Percentiles rank a stretch among this genome's conserved stretches.
phyloP scores from a whole-genome alignment of 2,888 invertebrate genomes.

The Lucinisca nassula region DNA sequence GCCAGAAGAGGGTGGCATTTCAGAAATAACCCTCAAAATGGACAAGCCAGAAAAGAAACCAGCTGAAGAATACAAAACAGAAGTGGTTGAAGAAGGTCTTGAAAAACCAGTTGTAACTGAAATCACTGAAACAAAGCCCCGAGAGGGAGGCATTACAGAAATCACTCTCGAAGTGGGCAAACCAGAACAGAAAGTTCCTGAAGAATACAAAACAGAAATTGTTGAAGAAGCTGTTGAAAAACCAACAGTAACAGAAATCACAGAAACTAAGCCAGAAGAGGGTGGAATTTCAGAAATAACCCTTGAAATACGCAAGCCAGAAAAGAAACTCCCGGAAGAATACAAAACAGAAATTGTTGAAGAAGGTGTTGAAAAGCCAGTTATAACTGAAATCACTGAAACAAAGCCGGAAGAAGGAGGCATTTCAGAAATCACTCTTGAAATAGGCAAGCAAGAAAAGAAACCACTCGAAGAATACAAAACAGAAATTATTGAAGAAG shows the following conservation, averaged over 20 bases:
- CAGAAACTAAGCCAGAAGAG: slow-evolving; percentile 39
- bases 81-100: slow-evolving; percentile 24
- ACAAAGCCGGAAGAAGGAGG: slow-evolving; percentile 34
- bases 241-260: slow-evolving; percentile 67
- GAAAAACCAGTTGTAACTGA: slow-evolving; percentile 52
- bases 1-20: slow-evolving; percentile 49
- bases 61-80: slow-evolving; percentile 15
- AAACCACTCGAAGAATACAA: slow-evolving; percentile 37
- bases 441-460: slow-evolving; percentile 36
- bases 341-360: slow-evolving; percentile 48
- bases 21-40: slow-evolving; percentile 18
- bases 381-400: slow-evolving; percentile 44
- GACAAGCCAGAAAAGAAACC: neutral
- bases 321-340: slow-evolving; percentile 38
- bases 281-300: slow-evolving; percentile 35
- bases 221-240: slow-evolving; percentile 48
- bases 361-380: neutral
- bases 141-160: slow-evolving; percentile 31
- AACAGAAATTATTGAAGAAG: slow-evolving; percentile 42
- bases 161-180: slow-evolving; percentile 31
- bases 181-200: slow-evolving; percentile 54
- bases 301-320: slow-evolving; percentile 45
- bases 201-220: slow-evolving; percentile 53
- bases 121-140: slow-evolving; percentile 45
- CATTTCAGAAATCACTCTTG: slow-evolving; percentile 35